Conservation (phyloP, 1,140 invertebrate species). For the Neotoxoptera formosana region DNA sequence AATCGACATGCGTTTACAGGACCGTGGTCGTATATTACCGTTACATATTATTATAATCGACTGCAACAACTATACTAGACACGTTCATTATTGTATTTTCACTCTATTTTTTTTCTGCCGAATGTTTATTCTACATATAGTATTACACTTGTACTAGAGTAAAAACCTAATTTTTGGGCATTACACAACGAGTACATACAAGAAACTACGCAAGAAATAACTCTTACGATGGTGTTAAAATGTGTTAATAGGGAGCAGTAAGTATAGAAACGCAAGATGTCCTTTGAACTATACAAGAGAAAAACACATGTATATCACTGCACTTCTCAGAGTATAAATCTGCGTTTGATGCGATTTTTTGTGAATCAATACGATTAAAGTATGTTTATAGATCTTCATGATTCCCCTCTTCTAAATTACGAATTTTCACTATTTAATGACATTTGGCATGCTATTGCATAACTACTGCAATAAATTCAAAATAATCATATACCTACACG, state of each 20-base stretch:
- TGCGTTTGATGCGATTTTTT: not conserved
- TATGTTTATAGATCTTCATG: too few relatives aligned
- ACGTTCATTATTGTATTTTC: not conserved
- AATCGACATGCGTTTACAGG: not conserved
- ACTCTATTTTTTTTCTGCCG: not conserved
- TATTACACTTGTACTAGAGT: not conserved
- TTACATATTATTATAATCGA: not conserved
- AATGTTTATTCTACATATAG: not conserved
- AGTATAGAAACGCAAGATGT: not conserved
- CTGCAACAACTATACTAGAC: not conserved
- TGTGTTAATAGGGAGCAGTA: not conserved
- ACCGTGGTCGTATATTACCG: not conserved
- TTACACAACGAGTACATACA: not conserved
- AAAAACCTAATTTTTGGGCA: not conserved
- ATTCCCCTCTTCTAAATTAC: too few relatives aligned
- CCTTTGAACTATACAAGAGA: not conserved
- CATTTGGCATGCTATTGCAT: too few relatives aligned
- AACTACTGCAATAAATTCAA: too few relatives aligned
- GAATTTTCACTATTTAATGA: too few relatives aligned
- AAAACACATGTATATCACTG: not conserved
- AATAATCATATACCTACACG: too few relatives aligned
- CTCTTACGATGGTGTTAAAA: not conserved
- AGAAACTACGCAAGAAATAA: not conserved
- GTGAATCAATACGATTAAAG: too few relatives aligned
- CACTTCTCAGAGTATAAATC: not conserved